Percentiles rank a stretch among this genome's conserved stretches.
phyloP scores from a whole-genome alignment of 2,797 vertebrate species.

The Leptoclinus maculatus region DNA sequence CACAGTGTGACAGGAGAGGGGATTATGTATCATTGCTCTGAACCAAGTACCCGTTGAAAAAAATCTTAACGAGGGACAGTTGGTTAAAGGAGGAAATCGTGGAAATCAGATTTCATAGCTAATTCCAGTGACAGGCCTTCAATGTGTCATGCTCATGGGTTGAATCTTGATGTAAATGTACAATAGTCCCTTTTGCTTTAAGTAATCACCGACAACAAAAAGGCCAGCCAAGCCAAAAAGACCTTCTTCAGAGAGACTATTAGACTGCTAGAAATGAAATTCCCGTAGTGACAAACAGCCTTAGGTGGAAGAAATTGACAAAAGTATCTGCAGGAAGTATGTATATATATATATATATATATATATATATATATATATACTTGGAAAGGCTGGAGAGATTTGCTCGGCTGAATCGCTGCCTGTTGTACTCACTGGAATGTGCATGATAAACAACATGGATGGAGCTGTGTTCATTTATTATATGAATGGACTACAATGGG shows the following conservation, averaged over 20 bases:
- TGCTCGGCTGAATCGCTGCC: constrained; percentile 46
- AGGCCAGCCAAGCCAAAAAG: neutral
- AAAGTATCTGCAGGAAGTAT: constrained; percentile 20
- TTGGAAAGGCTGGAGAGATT: constrained; percentile 31
- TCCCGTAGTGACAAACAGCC: constrained; percentile 13
- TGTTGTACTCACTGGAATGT: constrained; percentile 29
- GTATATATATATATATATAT: constrained; percentile 3
- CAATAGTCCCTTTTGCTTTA: constrained; percentile 23
- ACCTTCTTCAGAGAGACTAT: constrained; percentile 2
- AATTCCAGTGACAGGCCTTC: constrained; percentile 33
- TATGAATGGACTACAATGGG: constrained; percentile 60
- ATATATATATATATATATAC: constrained; percentile 9
- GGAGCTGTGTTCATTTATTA: constrained; percentile 47
- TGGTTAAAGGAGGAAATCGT: constrained; percentile 36
- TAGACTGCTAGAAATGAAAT: constrained; percentile 11
- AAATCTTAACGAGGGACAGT: constrained; percentile 51
- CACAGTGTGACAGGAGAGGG: neutral
- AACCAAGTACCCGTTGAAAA: constrained; percentile 32
- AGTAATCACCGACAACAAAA: constrained; percentile 21
- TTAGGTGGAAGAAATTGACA: constrained; percentile 17
- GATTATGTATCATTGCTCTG: constrained; percentile 39
- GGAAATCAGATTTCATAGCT: constrained; percentile 31
- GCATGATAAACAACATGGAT: constrained; percentile 62
- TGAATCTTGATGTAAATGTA: constrained; percentile 30
- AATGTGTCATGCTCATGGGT: constrained; percentile 8